Evolutionary conservation across 2,797 vertebrate genomes (phyloP).

Genomic region (Thripadectes ignobilis): DNA sequence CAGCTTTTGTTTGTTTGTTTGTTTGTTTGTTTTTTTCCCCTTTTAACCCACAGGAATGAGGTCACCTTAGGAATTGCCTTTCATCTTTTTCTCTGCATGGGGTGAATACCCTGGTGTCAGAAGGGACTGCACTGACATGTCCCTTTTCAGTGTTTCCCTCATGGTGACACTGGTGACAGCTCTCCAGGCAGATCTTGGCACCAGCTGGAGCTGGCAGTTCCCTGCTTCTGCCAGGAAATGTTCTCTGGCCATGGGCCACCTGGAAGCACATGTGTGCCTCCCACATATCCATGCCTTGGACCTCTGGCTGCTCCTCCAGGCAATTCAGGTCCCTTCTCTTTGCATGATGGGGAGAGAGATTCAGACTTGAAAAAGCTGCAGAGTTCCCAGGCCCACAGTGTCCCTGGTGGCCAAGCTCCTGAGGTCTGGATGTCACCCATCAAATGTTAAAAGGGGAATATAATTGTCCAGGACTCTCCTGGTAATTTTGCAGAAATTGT

Average conservation of each 20-base stretch:
- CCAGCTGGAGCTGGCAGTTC: neutral
- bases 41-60: neutral
- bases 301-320: neutral
- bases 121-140: rapidly evolving
- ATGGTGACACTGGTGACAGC: neutral
- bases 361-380: neutral
- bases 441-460: neutral
- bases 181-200: neutral
- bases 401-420: neutral
- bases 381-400: neutral
- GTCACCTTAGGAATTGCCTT: neutral
- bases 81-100: rapidly evolving
- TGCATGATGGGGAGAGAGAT: neutral
- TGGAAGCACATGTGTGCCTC: neutral
- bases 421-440: neutral
- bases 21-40: neutral
- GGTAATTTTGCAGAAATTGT: neutral
- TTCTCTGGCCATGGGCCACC: neutral
- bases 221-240: neutral
- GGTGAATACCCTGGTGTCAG: rapidly evolving
- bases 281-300: neutral
- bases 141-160: neutral
- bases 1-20: neutral
- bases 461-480: neutral
- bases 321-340: neutral